A percentile compares a stretch with the other conserved stretches of the same genome.
Conservation (phyloP, 37 sponge, comb jelly and placozoan genomes). For the Hormiphora californensis region DNA sequence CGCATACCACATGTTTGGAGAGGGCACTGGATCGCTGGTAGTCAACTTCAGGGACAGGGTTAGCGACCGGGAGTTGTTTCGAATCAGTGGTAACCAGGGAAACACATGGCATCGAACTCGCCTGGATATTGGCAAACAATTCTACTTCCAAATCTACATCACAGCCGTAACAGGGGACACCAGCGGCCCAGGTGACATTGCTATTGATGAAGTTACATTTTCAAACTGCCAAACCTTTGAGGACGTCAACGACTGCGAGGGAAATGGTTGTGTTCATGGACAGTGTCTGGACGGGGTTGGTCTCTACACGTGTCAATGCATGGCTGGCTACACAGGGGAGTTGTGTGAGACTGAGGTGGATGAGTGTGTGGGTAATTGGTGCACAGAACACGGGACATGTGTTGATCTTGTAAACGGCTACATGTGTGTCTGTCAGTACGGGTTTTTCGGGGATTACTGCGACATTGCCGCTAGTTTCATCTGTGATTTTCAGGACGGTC, state of each 20-base stretch:
- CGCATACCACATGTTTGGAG: background rate
- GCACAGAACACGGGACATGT: background rate
- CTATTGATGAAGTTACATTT: background rate
- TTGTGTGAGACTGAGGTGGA: background rate
- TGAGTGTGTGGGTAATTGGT: background rate
- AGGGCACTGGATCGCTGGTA: background rate
- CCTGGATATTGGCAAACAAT: background rate
- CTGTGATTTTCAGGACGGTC: background rate
- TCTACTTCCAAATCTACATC: background rate
- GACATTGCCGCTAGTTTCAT: background rate
- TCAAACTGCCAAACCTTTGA: background rate
- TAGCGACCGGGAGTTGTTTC: background rate
- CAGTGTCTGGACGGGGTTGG: background rate
- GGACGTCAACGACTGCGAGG: background rate
- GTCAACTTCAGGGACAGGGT: background rate
- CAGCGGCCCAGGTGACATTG: background rate
- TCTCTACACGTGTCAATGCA: background rate
- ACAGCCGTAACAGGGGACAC: background rate
- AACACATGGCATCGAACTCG: background rate
- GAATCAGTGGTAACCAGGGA: conserved; percentile 24
- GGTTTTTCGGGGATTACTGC: background rate
- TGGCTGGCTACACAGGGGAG: background rate
- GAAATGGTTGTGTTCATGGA: background rate
- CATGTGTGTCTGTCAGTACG: background rate
- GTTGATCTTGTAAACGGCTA: background rate